Base-by-base conservation (phyloP, 2,113 vertebrate species). In the Aptenodytes forsteri region DNA sequence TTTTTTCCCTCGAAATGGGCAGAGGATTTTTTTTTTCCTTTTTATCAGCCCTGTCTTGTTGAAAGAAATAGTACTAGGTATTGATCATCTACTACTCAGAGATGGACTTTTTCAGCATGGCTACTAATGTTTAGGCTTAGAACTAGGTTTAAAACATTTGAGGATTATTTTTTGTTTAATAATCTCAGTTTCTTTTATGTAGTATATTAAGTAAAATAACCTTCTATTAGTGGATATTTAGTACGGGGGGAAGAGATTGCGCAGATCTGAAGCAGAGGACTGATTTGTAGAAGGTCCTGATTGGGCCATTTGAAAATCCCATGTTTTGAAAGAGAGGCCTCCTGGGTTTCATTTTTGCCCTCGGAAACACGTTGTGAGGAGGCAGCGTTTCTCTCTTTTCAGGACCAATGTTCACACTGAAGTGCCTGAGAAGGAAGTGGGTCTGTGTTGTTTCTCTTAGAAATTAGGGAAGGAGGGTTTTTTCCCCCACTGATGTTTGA, bases 401-500 rank as follows among this genome's bases (percentile, higher is more conserved):
- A 47, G 32, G 49, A n/a, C 1, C 16, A 32, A 16, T 16, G 9
- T 7, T 61, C 23, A 46, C 3, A 21, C 6, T 32, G 22, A 54
- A 46, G 8, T 64, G n/a, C 10, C 32, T 21, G 46, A 40, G 10
- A 86, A 61, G 22, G 20, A 34, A 36, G 4, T 12, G 1, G 15
- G 3, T 46, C 44, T 42, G 8, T 7, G 65, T 16, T 54, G 3
- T 4, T 71, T 32, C 15, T 32, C 22, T 38, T 66, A 5, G 16
- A 72, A 90, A 69, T 36, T 8, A 20, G 6, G 16, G 9, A 62
- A 42, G 16, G 8, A 19, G 4, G 4, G 2, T 25, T 23, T 6
- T 2, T 6, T n/a, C n/a, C 6, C 1, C 1, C 0, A 1, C 2
- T 13, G 8, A 66, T 54, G 6, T 42, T 70, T 66, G 21, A 64